Evolutionary conservation across 2,113 vertebrate genomes (phyloP).

Genomic region (Tretioscincus oriximinensis): DNA sequence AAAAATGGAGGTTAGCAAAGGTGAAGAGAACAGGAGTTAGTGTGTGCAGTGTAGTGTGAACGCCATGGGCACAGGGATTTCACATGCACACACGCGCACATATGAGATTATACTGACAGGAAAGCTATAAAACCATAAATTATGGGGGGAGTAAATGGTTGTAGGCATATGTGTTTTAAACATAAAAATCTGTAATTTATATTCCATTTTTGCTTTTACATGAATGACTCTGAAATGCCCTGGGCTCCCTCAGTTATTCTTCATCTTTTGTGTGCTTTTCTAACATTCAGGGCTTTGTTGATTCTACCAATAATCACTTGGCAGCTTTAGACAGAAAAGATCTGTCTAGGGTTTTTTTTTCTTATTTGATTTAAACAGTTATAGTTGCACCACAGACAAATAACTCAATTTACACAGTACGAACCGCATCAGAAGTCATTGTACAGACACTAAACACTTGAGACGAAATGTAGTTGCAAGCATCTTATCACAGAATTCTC

Average conservation of each 20-base stretch:
- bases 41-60: neutral
- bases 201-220: neutral
- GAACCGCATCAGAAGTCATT: neutral
- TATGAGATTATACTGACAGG: neutral
- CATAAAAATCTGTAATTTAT: slow-evolving; percentile 21
- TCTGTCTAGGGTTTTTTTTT: neutral
- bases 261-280: neutral
- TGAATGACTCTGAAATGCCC: neutral
- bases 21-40: neutral
- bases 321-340: neutral
- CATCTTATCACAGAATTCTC: neutral
- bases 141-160: neutral
- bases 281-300: neutral
- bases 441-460: neutral
- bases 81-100: neutral
- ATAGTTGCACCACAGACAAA: neutral
- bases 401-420: slow-evolving; percentile 9
- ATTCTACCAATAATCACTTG: neutral
- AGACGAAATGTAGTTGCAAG: slow-evolving; percentile 33
- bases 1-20: slow-evolving; percentile 59
- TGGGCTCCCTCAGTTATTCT: neutral
- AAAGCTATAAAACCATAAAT: neutral
- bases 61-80: neutral
- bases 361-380: slow-evolving; percentile 19
- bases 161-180: neutral